These are phyloP conservation scores for Isoperla grammatica DNA, from an alignment of 2,888 invertebrate genomes.

Conservation along the genomic window DNA sequence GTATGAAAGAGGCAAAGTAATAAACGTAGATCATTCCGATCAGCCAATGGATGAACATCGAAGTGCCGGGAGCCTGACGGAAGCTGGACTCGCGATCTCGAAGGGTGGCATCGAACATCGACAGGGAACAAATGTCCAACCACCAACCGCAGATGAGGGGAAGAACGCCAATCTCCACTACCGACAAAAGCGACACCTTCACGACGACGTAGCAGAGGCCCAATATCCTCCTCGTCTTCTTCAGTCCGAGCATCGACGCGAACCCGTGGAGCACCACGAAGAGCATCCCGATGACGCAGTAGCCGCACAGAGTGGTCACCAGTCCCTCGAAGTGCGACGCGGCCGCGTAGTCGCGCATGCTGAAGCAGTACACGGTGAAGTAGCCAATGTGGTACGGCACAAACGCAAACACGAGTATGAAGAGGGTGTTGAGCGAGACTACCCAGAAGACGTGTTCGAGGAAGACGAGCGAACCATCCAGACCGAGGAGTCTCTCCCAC, in stretches of 20 bases:
- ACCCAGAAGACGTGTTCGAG: conserved; percentile 99
- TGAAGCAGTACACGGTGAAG: conserved; percentile 67
- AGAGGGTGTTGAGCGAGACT: conserved; percentile 91
- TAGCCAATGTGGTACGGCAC: conserved; percentile 94
- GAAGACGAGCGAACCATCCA: conserved; percentile 95
- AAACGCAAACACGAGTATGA: conserved; percentile 95
- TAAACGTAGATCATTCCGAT: conserved; percentile 99
- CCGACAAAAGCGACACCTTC: conserved; percentile 82
- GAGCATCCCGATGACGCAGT: conserved; percentile 76
- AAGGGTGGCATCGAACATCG: conserved; percentile 84
- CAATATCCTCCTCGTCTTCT: conserved; percentile 74
- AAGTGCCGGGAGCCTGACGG: conserved; percentile 87
- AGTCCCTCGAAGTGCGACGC: conserved; percentile 89
- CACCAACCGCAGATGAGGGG: conserved; percentile 98
- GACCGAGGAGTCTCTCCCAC: conserved; percentile 92
- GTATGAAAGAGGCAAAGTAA: conserved; percentile 96
- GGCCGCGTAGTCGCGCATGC: conserved; percentile 58
- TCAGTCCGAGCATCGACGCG: conserved; percentile 72
- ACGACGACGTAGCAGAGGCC: conserved; percentile 91
- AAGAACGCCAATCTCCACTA: conserved; percentile 95
- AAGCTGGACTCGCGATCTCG: conserved; percentile 85
- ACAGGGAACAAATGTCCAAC: conserved; percentile 95
- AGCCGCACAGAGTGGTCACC: conserved; percentile 88
- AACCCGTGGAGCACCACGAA: conserved; percentile 80
- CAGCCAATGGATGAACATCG: conserved; percentile 98